These are phyloP conservation scores for Corythoichthys haematopterus DNA, from an alignment of 2,113 vertebrate genomes.

Conservation along the genomic window DNA sequence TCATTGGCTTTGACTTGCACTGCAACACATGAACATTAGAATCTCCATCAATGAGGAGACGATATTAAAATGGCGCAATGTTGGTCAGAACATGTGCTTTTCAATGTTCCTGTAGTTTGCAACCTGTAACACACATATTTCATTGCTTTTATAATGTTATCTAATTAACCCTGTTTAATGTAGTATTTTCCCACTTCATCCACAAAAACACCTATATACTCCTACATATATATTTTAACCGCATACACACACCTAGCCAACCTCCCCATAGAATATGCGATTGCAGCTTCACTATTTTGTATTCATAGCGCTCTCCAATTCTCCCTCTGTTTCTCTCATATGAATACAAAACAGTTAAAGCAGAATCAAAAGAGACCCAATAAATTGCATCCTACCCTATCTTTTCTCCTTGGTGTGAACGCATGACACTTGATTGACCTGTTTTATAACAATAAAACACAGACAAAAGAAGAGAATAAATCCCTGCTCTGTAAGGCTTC, in stretches of 20 bases:
- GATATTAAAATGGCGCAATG: too few relatives aligned
- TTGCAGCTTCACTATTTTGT: slow-evolving; percentile 56
- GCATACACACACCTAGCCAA: slow-evolving; percentile 19
- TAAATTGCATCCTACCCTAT: slow-evolving; percentile 25
- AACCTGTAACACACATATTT: neutral
- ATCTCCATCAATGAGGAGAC: too few relatives aligned
- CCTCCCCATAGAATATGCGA: slow-evolving; percentile 48
- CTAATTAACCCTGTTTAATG: neutral
- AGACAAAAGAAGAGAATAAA: slow-evolving; percentile 36
- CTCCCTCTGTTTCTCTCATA: slow-evolving; percentile 46
- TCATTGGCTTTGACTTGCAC: too few relatives aligned
- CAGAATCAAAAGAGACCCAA: slow-evolving; percentile 43
- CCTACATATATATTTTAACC: slow-evolving; percentile 44
- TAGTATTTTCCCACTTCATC: neutral
- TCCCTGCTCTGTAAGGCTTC: slow-evolving; percentile 33
- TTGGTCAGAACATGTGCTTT: too few relatives aligned
- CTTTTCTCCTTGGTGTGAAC: slow-evolving; percentile 30
- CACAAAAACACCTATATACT: neutral
- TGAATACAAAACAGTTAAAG: slow-evolving; percentile 60
- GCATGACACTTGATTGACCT: slow-evolving; percentile 51
- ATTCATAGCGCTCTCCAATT: slow-evolving; percentile 49
- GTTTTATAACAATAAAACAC: slow-evolving; percentile 51
- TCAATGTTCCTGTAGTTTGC: too few relatives aligned
- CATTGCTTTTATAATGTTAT: neutral
- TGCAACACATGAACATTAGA: too few relatives aligned